Conservation (phyloP, 2,113 vertebrate genomes). For the Maccullochella peelii region DNA sequence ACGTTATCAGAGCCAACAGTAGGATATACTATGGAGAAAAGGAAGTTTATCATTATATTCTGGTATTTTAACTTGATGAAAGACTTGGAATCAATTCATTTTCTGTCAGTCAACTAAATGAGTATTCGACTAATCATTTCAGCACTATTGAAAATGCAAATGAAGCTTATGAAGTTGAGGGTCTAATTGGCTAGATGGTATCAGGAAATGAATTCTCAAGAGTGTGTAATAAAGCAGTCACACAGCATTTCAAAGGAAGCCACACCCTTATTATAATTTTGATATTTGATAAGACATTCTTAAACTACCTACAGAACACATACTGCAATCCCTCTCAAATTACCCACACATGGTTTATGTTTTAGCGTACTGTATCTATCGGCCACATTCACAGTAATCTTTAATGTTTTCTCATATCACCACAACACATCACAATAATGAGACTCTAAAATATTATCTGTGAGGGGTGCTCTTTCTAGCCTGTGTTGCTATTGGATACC, state of each 20-base stretch:
- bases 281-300: background rate
- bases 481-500: background rate
- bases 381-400: background rate
- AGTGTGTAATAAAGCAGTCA: background rate
- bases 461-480: background rate
- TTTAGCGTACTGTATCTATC: background rate
- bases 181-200: background rate
- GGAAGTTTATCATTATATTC: background rate
- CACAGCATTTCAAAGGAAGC: background rate
- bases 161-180: background rate
- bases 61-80: background rate
- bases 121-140: background rate
- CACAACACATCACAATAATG: background rate
- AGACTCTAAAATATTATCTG: background rate
- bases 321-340: background rate
- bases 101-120: background rate
- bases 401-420: no score
- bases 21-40: background rate
- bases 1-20: background rate
- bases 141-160: conserved; percentile 2
- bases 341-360: background rate
- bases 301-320: background rate
- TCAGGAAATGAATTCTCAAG: background rate
- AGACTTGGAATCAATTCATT: background rate
- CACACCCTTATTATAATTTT: background rate